Conservation (phyloP, 2,113 vertebrate species). For the Callorhinus ursinus region DNA sequence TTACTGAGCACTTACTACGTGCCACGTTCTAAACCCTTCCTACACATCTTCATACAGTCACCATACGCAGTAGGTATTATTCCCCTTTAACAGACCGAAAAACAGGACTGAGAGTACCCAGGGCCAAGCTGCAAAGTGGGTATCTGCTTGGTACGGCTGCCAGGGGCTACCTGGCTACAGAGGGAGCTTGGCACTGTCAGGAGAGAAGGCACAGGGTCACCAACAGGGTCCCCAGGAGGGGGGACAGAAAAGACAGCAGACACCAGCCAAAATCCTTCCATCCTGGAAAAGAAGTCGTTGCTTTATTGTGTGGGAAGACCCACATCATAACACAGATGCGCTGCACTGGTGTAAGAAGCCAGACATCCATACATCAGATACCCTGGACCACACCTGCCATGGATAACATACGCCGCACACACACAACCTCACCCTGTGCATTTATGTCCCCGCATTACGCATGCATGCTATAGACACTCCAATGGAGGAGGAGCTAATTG, state of each 20-base stretch:
- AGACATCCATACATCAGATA: fast-evolving
- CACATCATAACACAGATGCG: background rate
- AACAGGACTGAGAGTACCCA: background rate
- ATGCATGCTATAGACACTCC: background rate
- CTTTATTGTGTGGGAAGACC: background rate
- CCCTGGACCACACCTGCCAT: background rate
- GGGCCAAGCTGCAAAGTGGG: background rate
- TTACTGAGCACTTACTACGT: background rate
- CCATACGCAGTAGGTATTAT: too few species aligned
- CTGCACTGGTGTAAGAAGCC: background rate
- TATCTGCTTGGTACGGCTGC: background rate
- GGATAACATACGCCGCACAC: fast-evolving
- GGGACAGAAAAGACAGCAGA: background rate
- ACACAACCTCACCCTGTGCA: fast-evolving
- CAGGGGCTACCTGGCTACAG: background rate
- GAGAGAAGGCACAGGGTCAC: background rate
- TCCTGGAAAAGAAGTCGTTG: background rate
- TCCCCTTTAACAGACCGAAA: background rate
- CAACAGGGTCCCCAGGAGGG: fast-evolving
- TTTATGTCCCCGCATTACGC: background rate
- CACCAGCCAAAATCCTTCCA: background rate
- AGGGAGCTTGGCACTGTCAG: background rate
- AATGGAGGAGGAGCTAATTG: background rate
- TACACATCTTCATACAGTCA: fast-evolving
- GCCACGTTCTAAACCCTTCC: background rate